Evolutionary conservation across 2,888 invertebrate genomes (phyloP), one percentile per base, ranked within the genome.

Genomic region (Philopedon plagiatum): DNA sequence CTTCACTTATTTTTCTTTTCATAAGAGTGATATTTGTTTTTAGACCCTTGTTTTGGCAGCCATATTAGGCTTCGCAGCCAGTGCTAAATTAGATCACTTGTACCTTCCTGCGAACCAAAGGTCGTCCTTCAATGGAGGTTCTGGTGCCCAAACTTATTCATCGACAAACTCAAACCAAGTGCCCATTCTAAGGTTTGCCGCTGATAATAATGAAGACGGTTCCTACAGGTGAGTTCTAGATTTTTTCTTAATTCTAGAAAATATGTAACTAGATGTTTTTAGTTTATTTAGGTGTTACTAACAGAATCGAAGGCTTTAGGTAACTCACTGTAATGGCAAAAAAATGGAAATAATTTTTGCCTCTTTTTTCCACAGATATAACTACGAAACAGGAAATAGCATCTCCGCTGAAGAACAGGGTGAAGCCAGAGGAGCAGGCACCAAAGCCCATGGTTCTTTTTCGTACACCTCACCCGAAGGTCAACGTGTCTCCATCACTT

Each of bases 351-450:
- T 34, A 34, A 34, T 2, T 11, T 11, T 18, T 41, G 5, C 5
- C 18, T 41, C 21, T 46, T 19, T 13, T 54, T 19, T 41, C 41
- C 23, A 11, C 19, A 73, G 73, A 34, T 73, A 73, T 37, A 72
- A 63, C 21, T 89, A 89, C 73, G 89, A 89, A 81, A 88, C 89
- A 8, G 89, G 88, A 26, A 88, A 89, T 78, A 88, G 88, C 41
- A 88, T 89, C 75, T 80, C 81, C 11, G 88, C 78, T 11, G 77
- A 81, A 76, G 81, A 81, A 75, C 78, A 80, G 60, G 81, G 81
- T 5, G 61, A 71, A 13, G 74, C 67, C 11, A 15, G 63, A 29
- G 61, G 71, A 5, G 72, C 60, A 39, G 65, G 67, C 37, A 71
- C 70, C 34, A 67, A 68, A 56, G 74, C 73, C 5, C 74, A 62